A percentile compares a stretch with the other conserved stretches of the same genome.
Conservation (phyloP, 2,888 invertebrate genomes). For the Scelioninae gen. 1 region DNA sequence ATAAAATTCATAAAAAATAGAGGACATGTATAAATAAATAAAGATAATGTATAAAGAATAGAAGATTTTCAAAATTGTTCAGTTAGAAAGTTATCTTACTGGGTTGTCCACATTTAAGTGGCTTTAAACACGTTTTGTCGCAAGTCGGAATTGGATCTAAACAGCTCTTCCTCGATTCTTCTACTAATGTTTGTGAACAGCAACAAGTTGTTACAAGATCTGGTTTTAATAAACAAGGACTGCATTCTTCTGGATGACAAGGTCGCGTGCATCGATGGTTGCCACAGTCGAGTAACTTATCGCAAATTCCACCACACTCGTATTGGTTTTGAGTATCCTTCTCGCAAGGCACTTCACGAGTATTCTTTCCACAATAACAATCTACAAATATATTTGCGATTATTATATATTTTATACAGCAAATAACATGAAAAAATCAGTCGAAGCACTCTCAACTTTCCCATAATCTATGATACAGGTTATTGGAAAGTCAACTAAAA, state of each 20-base stretch:
- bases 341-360: constrained; percentile 87
- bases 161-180: constrained; percentile 88
- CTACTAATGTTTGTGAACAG: constrained; percentile 89
- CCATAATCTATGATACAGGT: too few species aligned
- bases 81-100: constrained; percentile 77
- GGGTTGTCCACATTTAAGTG: constrained; percentile 83
- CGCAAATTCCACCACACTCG: constrained; percentile 88
- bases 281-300: constrained; percentile 87
- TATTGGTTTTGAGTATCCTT: constrained; percentile 85
- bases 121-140: constrained; percentile 86
- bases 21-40: too few species aligned
- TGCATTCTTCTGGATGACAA: constrained; percentile 90
- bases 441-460: too few species aligned
- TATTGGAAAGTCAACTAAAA: too few species aligned
- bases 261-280: constrained; percentile 89
- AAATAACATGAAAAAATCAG: too few species aligned
- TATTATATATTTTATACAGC: too few species aligned
- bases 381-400: constrained; percentile 75
- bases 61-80: too few species aligned
- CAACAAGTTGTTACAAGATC: constrained; percentile 88
- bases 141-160: constrained; percentile 93
- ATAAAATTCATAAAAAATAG: too few species aligned
- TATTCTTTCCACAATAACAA: constrained; percentile 89
- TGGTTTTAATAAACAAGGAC: constrained; percentile 87
- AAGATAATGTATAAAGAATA: too few species aligned